phyloP scores from a whole-genome alignment of 2,888 invertebrate species.

The Philopedon plagiatum region DNA sequence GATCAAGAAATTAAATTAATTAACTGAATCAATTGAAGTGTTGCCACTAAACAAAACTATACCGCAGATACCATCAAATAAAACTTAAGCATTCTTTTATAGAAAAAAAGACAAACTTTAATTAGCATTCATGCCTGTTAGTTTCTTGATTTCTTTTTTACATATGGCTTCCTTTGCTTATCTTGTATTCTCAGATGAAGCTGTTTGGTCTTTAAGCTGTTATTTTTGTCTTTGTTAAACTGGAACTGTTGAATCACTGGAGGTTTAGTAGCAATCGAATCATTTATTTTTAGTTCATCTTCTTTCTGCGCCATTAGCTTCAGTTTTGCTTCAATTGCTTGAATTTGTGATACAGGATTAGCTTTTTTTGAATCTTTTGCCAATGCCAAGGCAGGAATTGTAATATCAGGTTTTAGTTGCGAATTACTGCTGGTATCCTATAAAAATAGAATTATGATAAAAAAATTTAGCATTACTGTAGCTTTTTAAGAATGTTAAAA shows the following conservation, averaged over 20 bases:
- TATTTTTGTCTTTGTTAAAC: slow-evolving; percentile 51
- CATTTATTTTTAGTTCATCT: slow-evolving; percentile 83
- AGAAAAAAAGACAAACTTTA: not conserved
- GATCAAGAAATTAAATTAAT: no score
- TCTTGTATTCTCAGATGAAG: slow-evolving; percentile 52
- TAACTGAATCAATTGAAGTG: no score
- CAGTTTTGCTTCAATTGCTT: slow-evolving; percentile 90
- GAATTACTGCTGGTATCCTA: slow-evolving; percentile 19
- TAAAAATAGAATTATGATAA: slow-evolving; percentile 10
- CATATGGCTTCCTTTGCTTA: slow-evolving; percentile 53
- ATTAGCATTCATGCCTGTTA: no score
- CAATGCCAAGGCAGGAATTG: slow-evolving; percentile 84
- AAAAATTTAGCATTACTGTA: no score
- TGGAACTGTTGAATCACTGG: slow-evolving; percentile 82
- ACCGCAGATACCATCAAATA: no score
- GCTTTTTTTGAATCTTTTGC: slow-evolving; percentile 74
- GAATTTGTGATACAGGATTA: slow-evolving; percentile 86
- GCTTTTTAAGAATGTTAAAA: no score
- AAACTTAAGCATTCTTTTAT: no score
- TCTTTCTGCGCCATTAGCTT: slow-evolving; percentile 82
- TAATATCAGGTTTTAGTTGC: slow-evolving; percentile 81
- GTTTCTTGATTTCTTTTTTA: slow-evolving; percentile 25
- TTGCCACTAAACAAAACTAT: no score
- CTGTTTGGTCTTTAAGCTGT: slow-evolving; percentile 49
- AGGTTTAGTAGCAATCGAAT: slow-evolving; percentile 76